A percentile compares a stretch with the other conserved stretches of the same genome.
Evolutionary conservation across 2,797 vertebrate genomes (phyloP).

Genomic region (Thaleichthys pacificus): DNA sequence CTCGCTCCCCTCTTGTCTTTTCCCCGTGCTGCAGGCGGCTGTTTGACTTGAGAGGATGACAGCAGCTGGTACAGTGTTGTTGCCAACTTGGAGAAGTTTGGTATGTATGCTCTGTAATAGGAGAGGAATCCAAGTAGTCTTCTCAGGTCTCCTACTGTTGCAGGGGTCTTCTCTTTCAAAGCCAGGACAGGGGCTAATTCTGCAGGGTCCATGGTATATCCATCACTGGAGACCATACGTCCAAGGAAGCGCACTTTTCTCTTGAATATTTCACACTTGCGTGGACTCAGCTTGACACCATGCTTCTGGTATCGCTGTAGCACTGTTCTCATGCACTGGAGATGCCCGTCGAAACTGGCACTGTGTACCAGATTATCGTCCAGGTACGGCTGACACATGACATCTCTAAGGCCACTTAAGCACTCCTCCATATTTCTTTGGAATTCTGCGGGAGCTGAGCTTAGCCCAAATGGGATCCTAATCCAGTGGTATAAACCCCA

Average conservation of each 20-base stretch:
- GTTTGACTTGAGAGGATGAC: too few species aligned
- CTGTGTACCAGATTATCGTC: slow-evolving; percentile 41
- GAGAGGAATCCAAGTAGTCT: slow-evolving; percentile 29
- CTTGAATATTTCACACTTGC: slow-evolving; percentile 34
- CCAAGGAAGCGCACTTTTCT: slow-evolving; percentile 18
- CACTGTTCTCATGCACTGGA: slow-evolving; percentile 11
- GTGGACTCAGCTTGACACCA: slow-evolving; percentile 24
- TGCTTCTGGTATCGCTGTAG: slow-evolving; percentile 29
- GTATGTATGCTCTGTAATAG: slow-evolving; percentile 26
- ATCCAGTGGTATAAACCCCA: slow-evolving; percentile 34
- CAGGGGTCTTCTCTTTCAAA: slow-evolving; percentile 15
- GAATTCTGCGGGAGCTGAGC: slow-evolving; percentile 43
- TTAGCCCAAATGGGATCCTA: slow-evolving; percentile 32
- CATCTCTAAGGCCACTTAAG: slow-evolving; percentile 14
- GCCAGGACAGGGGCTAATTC: slow-evolving; percentile 19
- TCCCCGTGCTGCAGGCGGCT: too few species aligned
- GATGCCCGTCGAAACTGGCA: slow-evolving; percentile 32
- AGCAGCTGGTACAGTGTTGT: slow-evolving; percentile 22
- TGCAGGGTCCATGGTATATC: slow-evolving; percentile 21
- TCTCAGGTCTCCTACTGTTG: slow-evolving; percentile 25
- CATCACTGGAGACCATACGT: slow-evolving; percentile 26
- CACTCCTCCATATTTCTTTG: slow-evolving; percentile 42
- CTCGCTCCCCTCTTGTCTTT: too few species aligned
- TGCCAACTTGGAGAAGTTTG: slow-evolving; percentile 22
- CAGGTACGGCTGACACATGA: slow-evolving; percentile 35